phyloP scores from a whole-genome alignment of 2,888 invertebrate species.

The Antheraea yamamai region DNA sequence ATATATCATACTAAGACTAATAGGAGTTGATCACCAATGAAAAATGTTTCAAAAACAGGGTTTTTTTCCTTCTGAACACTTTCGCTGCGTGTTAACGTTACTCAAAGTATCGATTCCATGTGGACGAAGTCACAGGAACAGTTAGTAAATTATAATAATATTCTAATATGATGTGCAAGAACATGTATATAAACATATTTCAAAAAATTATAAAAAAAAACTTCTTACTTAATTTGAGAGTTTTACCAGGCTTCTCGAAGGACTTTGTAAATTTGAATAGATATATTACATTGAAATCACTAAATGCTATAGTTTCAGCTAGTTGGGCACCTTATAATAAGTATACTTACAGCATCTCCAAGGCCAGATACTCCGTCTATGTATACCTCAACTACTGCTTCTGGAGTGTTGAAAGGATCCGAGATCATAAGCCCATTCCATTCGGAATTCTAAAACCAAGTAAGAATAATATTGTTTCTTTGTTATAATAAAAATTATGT shows the following conservation, averaged over 20 bases:
- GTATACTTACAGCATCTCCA: conserved; percentile 63
- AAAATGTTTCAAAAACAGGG: too few relatives aligned
- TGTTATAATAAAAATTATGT: background rate
- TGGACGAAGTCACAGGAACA: too few relatives aligned
- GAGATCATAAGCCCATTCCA: conserved; percentile 87
- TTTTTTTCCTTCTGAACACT: too few relatives aligned
- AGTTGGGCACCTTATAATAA: background rate
- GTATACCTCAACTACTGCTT: conserved; percentile 85
- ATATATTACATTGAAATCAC: background rate
- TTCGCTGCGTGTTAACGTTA: too few relatives aligned
- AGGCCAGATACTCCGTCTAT: conserved; percentile 86
- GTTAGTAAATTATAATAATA: background rate
- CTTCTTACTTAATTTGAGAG: background rate
- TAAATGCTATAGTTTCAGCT: background rate
- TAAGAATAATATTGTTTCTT: background rate
- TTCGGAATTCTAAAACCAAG: conserved; percentile 76
- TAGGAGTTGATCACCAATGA: too few relatives aligned
- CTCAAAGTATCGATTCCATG: too few relatives aligned
- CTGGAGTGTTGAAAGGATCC: conserved; percentile 88
- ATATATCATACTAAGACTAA: background rate
- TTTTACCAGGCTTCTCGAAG: background rate
- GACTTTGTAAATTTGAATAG: background rate
- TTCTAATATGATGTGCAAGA: background rate
- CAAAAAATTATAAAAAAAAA: background rate
- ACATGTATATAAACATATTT: too few relatives aligned